Evolutionary conservation across 2,113 vertebrate species (phyloP).

Genomic region (Myiozetetes cayanensis): DNA sequence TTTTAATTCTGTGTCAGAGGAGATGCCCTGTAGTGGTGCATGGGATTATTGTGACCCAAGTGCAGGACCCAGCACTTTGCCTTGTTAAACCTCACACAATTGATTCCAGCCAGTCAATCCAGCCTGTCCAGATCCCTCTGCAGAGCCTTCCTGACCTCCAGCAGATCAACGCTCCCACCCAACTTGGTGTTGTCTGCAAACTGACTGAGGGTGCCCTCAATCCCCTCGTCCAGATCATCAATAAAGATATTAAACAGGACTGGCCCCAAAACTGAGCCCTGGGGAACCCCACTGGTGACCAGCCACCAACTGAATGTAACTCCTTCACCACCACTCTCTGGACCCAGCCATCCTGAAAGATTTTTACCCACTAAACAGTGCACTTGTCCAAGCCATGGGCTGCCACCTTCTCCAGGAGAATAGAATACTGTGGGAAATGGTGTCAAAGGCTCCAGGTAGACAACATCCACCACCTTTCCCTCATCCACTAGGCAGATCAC

Average conservation of each 20-base stretch:
- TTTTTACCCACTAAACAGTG: not conserved
- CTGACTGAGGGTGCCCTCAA: accelerated
- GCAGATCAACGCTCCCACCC: not conserved
- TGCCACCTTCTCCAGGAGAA: not conserved
- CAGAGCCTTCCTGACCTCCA: not conserved
- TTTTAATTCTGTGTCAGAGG: not conserved
- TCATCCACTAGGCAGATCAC: not conserved
- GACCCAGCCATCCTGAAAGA: not conserved
- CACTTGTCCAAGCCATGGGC: not conserved
- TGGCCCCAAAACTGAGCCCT: not conserved
- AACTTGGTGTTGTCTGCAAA: not conserved
- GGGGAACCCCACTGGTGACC: not conserved
- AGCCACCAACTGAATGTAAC: not conserved
- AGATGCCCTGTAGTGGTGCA: not conserved
- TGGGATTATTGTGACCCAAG: not conserved
- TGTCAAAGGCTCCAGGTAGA: not conserved
- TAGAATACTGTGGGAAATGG: not conserved
- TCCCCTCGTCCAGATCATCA: not conserved
- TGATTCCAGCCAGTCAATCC: not conserved
- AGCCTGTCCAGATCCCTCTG: not conserved
- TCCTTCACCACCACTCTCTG: not conserved
- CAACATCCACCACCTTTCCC: not conserved
- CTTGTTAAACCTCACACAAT: not conserved
- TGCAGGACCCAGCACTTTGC: not conserved
- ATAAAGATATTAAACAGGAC: not conserved